Evolutionary conservation across 2,888 invertebrate species (phyloP).

Genomic region (Drosophila testacea): DNA sequence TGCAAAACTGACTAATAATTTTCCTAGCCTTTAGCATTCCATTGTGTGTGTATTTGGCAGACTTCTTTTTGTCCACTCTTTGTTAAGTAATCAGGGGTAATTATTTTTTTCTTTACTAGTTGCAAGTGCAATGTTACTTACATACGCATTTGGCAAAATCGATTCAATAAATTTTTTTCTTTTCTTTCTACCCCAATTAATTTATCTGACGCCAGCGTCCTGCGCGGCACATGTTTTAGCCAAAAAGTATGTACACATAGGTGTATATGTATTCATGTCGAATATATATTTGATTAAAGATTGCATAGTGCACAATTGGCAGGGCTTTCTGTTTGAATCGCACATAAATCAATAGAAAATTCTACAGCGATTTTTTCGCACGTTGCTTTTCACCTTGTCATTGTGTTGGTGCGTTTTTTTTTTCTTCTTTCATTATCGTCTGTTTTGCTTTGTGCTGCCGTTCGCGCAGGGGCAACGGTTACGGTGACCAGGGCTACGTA

Average conservation of each 20-base stretch:
- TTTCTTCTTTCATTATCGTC: constrained; percentile 49
- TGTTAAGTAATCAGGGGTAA: constrained; percentile 71
- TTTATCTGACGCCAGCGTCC: constrained; percentile 69
- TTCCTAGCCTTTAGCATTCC: constrained; percentile 36
- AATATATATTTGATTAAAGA: constrained; percentile 6
- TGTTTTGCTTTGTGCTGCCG: constrained; percentile 54
- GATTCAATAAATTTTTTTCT: constrained; percentile 47
- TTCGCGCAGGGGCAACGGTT: constrained; percentile 69
- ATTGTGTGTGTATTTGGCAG: constrained; percentile 45
- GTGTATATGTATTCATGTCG: background rate
- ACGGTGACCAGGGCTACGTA: constrained; percentile 65
- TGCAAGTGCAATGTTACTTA: constrained; percentile 3
- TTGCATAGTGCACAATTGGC: constrained; percentile 51
- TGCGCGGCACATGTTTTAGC: constrained; percentile 73
- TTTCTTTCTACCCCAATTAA: constrained; percentile 38
- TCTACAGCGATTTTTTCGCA: constrained; percentile 56
- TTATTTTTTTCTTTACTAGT: constrained; percentile 25
- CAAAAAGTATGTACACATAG: constrained; percentile 30
- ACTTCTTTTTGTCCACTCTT: constrained; percentile 40
- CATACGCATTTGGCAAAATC: constrained; percentile 62
- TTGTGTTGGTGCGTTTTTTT: constrained; percentile 49
- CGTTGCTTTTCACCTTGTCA: constrained; percentile 54
- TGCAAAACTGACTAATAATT: constrained; percentile 30
- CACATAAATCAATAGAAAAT: constrained; percentile 73
- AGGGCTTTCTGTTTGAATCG: constrained; percentile 24